Evolutionary conservation across 2,113 vertebrate genomes (phyloP).

Genomic region (Vanacampus margaritifer): DNA sequence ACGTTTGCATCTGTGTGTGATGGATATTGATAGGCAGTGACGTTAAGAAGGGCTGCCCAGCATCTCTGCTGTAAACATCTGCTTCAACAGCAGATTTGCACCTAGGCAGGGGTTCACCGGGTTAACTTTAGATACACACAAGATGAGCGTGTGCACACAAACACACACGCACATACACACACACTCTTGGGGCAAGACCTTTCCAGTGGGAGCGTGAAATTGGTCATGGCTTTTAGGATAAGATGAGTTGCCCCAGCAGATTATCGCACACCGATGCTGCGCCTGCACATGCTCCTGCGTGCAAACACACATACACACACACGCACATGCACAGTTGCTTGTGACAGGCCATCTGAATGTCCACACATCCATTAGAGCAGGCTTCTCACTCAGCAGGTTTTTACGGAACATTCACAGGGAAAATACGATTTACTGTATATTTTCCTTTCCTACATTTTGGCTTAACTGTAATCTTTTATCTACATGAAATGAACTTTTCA

Average conservation of each 20-base stretch:
- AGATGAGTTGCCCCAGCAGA: constrained; percentile 61
- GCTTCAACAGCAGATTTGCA: constrained; percentile 65
- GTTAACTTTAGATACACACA: constrained; percentile 61
- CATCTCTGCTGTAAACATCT: constrained; percentile 52
- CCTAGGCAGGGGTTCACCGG: constrained; percentile 64
- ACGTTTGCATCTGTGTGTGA: constrained; percentile 34
- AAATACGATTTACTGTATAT: constrained; percentile 50
- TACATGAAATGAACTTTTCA: neutral
- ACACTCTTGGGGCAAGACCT: constrained; percentile 59
- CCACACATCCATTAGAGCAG: constrained; percentile 60
- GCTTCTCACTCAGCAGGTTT: constrained; percentile 64
- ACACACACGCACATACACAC: constrained; percentile 36
- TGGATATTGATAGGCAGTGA: constrained; percentile 56
- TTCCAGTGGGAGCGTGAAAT: constrained; percentile 75
- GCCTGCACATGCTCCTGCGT: neutral
- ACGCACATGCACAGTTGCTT: constrained; percentile 27
- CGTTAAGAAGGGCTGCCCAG: constrained; percentile 46
- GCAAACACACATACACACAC: constrained; percentile 19
- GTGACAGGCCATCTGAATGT: constrained; percentile 65
- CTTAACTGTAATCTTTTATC: constrained; percentile 1
- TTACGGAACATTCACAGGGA: constrained; percentile 44
- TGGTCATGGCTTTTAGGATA: constrained; percentile 71
- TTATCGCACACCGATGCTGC: constrained; percentile 31
- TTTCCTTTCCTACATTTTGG: constrained; percentile 24
- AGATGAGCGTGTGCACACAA: constrained; percentile 33